A percentile compares a stretch with the other conserved stretches of the same genome.
Conservation (phyloP, 2,888 invertebrate species). For the Drosophila tripunctata region DNA sequence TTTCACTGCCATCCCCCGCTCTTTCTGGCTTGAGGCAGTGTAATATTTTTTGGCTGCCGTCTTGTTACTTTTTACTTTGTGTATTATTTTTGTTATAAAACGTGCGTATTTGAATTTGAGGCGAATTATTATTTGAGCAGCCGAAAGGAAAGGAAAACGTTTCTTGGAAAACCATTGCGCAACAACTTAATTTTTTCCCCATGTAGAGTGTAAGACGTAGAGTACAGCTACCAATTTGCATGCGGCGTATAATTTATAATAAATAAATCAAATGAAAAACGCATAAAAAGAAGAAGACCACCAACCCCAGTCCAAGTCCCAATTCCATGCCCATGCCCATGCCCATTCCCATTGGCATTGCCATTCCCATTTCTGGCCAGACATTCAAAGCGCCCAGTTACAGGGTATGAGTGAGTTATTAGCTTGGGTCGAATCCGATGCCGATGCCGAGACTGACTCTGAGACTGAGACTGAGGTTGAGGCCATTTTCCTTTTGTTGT, state of each 20-base stretch:
- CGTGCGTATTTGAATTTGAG: slow-evolving; percentile 74
- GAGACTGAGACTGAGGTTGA: neutral
- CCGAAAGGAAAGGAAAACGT: slow-evolving; percentile 31
- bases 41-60: slow-evolving; percentile 34
- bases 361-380: slow-evolving; percentile 27
- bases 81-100: slow-evolving; percentile 62
- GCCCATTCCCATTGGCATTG: too few species aligned
- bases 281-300: slow-evolving; percentile 56
- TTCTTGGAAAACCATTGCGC: slow-evolving; percentile 68
- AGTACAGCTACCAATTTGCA: slow-evolving; percentile 64
- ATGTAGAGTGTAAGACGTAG: neutral
- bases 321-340: too few species aligned
- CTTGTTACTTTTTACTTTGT: slow-evolving; percentile 15
- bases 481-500: slow-evolving; percentile 40
- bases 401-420: slow-evolving; percentile 56
- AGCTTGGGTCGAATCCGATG: slow-evolving; percentile 23
- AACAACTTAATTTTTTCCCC: slow-evolving; percentile 67
- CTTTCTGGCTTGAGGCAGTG: slow-evolving; percentile 11
- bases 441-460: neutral
- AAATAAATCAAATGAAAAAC: slow-evolving; percentile 77
- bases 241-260: slow-evolving; percentile 69
- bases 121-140: slow-evolving; percentile 73
- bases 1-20: neutral
- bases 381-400: slow-evolving; percentile 13
- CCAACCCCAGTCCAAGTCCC: too few species aligned